Evolutionary conservation across 53 echinoderm and acorn worm species (phyloP).

Genomic region (Pentamera pediparva): DNA sequence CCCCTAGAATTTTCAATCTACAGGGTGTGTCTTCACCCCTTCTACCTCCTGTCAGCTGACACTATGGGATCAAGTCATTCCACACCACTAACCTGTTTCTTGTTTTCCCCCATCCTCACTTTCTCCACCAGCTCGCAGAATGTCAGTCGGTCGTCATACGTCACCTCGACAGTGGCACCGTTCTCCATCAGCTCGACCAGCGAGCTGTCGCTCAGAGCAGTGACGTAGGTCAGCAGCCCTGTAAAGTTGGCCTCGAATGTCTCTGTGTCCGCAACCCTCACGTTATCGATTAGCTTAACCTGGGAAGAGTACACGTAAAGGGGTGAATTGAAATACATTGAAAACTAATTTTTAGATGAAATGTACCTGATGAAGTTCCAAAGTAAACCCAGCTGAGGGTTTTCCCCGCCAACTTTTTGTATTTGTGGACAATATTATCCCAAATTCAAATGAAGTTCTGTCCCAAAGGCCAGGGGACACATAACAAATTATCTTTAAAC

Average conservation of each 20-base stretch:
- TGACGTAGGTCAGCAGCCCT: slow-evolving; percentile 86
- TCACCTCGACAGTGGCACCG: slow-evolving; percentile 61
- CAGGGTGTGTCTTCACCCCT: too few relatives aligned
- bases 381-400: background rate
- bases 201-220: slow-evolving; percentile 77
- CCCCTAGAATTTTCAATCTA: too few relatives aligned
- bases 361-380: background rate
- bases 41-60: background rate
- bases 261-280: slow-evolving; percentile 69
- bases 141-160: slow-evolving; percentile 71
- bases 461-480: too few relatives aligned
- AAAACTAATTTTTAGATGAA: background rate
- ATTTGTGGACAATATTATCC: too few relatives aligned
- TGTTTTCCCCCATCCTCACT: slow-evolving; percentile 74
- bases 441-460: too few relatives aligned
- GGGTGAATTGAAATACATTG: background rate
- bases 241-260: slow-evolving; percentile 76
- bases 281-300: slow-evolving; percentile 89
- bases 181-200: slow-evolving; percentile 57
- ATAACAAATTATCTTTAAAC: too few relatives aligned
- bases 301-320: too few relatives aligned
- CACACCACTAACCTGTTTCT: slow-evolving; percentile 54
- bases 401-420: too few relatives aligned
- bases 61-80: background rate
- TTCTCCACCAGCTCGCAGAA: slow-evolving; percentile 79